These are phyloP conservation scores for Gallirallus australis DNA, from an alignment of 2,797 vertebrate species.

Conservation along the genomic window DNA sequence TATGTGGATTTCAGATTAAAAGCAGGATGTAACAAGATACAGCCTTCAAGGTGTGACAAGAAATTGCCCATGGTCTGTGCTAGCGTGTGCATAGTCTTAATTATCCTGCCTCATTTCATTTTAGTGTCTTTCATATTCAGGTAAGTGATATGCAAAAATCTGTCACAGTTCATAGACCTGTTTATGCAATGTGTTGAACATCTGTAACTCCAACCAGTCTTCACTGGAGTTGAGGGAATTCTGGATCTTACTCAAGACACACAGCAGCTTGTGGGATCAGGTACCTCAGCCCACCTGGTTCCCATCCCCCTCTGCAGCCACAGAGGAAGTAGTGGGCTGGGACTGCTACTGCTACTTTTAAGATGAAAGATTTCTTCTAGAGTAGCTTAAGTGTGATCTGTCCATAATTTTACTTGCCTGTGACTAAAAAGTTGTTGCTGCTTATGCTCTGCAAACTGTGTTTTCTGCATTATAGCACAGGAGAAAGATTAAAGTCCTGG, in stretches of 20 bases:
- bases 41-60: neutral
- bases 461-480: neutral
- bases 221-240: neutral
- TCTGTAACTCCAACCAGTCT: neutral
- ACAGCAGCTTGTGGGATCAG: neutral
- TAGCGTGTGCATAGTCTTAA: neutral
- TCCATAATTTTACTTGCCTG: neutral
- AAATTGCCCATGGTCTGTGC: neutral
- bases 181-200: neutral
- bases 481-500: neutral
- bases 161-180: neutral
- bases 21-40: neutral
- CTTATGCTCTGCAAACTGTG: neutral
- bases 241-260: neutral
- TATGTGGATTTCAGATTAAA: neutral
- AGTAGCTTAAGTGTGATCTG: neutral
- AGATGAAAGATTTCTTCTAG: neutral
- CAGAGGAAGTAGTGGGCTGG: neutral
- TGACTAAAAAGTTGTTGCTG: neutral
- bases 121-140: slow-evolving; percentile 31
- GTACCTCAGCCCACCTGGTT: neutral
- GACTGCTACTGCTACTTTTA: neutral
- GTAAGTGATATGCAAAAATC: slow-evolving; percentile 35
- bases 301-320: neutral
- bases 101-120: slow-evolving; percentile 26